Evolutionary conservation across 53 echinoderm and acorn worm species (phyloP), one percentile per base, ranked within the genome.

Genomic region (Henricia sp.): DNA sequence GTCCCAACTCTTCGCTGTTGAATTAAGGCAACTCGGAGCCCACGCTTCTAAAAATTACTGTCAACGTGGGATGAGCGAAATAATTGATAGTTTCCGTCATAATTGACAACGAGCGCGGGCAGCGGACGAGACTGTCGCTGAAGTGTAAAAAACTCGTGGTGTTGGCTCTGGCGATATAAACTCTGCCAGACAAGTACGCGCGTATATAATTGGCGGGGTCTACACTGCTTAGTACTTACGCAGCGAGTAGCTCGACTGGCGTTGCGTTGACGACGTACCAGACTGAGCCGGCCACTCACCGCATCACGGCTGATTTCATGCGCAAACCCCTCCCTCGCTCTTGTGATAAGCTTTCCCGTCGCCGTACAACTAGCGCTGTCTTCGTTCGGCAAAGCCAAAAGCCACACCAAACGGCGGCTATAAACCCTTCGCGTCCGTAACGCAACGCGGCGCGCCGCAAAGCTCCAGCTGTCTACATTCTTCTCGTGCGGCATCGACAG

Each of bases 301-400:
- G 64, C 48, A 33, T 80, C 43, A 80, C 80, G 80, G 80, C 80
- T 80, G 63, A 80, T 63, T 80, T 80, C 64, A 43, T 62, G 12
- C 30, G 46, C 63, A 80, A 63, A 63, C 80, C 30, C 63, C 44
- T 62, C 80, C 43, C 46, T 44, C n/a, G 39, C 77, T 57, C 77
- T 60, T 30, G 44, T 80, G 64, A 42, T 59, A 58, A 62, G 63
- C 80, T 44, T 54, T 34, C 14, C 73, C 34, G 34, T 54, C 14
- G 21, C 28, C 34, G 39, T 37, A 16, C 64, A 62, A 55, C 23
- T 17, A 8, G n/a, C 55, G 10, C 55, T n/a, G 55, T 70, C 70
- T 70, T 27, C 25, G 6, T 34, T 37, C 67, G 39, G 38, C 19
- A 67, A 19, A 14, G 67, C 67, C 24, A 39, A 28, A 20, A 4